phyloP scores from a whole-genome alignment of 2,113 vertebrate species.

The Dendropsophus ebraccatus region DNA sequence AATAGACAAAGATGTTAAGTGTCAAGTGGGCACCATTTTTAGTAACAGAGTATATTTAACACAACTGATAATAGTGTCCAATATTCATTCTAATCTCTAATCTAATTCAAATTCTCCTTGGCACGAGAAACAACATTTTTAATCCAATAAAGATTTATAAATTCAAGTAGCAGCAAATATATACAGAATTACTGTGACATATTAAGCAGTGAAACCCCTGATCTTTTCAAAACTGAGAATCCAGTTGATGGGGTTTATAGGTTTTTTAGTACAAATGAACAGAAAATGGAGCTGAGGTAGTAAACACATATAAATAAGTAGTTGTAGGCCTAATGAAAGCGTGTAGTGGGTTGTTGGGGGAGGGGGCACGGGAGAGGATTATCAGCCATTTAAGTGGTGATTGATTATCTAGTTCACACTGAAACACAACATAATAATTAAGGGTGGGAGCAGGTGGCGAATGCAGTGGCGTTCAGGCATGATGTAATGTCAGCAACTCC shows the following conservation, averaged over 20 bases:
- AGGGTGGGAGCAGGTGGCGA: conserved; percentile 50
- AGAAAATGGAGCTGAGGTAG: not conserved
- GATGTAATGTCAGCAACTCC: conserved; percentile 51
- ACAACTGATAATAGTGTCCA: not conserved
- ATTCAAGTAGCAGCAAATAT: not conserved
- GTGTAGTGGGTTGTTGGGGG: conserved; percentile 12
- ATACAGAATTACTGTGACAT: not conserved
- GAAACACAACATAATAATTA: conserved; percentile 53
- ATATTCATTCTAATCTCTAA: conserved; percentile 10
- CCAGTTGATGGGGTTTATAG: not conserved
- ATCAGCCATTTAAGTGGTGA: conserved; percentile 49
- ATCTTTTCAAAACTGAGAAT: not conserved
- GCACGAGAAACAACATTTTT: not conserved
- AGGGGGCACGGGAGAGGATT: conserved; percentile 27
- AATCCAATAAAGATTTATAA: not conserved
- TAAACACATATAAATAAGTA: conserved; percentile 14
- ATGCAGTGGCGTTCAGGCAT: conserved; percentile 33
- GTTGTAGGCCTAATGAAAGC: not conserved
- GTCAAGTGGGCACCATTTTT: not conserved
- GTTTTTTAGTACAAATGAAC: not conserved
- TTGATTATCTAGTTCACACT: conserved; percentile 44
- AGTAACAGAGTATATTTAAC: not conserved
- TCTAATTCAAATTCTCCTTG: too few species aligned
- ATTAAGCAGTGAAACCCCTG: not conserved
- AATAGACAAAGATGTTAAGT: too few species aligned